Base-by-base conservation (phyloP, 2,113 vertebrate genomes). In the Sus scrofa region DNA sequence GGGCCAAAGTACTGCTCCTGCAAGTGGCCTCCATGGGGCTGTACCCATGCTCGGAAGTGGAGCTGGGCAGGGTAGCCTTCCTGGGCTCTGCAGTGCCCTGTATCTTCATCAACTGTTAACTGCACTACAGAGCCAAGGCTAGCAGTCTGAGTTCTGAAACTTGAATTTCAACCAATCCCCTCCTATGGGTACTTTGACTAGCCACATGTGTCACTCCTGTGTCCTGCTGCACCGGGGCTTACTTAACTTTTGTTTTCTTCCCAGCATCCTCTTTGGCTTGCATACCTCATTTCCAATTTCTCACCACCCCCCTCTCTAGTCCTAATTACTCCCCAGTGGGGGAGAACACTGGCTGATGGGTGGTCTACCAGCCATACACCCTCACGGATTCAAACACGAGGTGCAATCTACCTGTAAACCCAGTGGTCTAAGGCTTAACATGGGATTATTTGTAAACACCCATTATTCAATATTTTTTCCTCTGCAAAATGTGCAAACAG, bases 31-130 rank as follows among this genome's bases (percentile, higher is more conserved):
- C 22, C 56, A 27, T 2, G 0, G 4, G 2, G 30, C 7, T 50
- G 50, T n/a, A 7, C 75, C 75, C 50, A 54, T 0, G 30, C 50
- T 7, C 0, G 18, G 75, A 27, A 32, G 44, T 20, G 27, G 13
- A 14, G 26, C 8, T 3, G 1, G 15, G 19, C 16, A 2, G 1
- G 20, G 4, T 22, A 6, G 15, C 0, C 2, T 6, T 2, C 10
- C 58, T 0, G 2, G 3, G 10, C 1, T 4, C 1, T 0, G 8
- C 6, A 1, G 44, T 0, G 1, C 0, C 1, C 4, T 9, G 6
- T 10, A 13, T 26, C 22, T 12, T 1, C 12, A 11, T 2, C 68
- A 4, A 27, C 37, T 34, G 22, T 1, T 7, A 26, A 52, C 0
- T 5, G 56, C 37, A 27, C 34, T 14, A 2, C 4, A 6, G 52